Evolutionary conservation across 2,888 invertebrate species (phyloP), one percentile per base, ranked within the genome.

Genomic region (Cheiracanthium punctorium): DNA sequence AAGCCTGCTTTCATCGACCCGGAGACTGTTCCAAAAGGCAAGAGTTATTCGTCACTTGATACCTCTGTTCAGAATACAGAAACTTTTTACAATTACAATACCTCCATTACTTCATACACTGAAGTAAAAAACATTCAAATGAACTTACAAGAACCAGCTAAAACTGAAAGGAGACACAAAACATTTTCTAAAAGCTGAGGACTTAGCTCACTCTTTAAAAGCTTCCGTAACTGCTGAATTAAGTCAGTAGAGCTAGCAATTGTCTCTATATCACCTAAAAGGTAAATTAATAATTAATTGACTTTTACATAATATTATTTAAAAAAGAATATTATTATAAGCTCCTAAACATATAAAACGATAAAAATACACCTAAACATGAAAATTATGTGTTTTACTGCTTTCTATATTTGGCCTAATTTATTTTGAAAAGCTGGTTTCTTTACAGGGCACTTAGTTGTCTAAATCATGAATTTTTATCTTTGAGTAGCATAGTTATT

Each of bases 141-240:
- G 33, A 10, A 33, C 80, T 67, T 43, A 87, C 87, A 81, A 58
- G 87, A 87, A 24, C 30, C 41, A 12, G 79, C 14, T 4, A 89
- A 67, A 41, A 88, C 80, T 17, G 74, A 33, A 33, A 89, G 71
- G 67, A 88, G 80, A n/a, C 88, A 74, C 48, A 89, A 67, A 24
- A 84, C 82, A 73, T 89, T 88, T 28, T 80, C 72, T 17, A 80
- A 32, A 32, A 89, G 82, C 73, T 89, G 89, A 1, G 87, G 82
- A 43, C 72, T 73, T 64, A 52, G 33, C 24, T 52, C 65, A 65
- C 75, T 71, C 30, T 75, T 30, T 75, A 86, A 65, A 17, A 86
- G 33, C 65, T 86, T 65, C n/a, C 80, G 48, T 8, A 86, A 41
- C 43, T 65, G 65, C 32, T 65, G 80, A 10, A 80, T 71, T 29